Evolutionary conservation across 2,113 vertebrate species (phyloP).

Genomic region (Acanthisitta chloris): DNA sequence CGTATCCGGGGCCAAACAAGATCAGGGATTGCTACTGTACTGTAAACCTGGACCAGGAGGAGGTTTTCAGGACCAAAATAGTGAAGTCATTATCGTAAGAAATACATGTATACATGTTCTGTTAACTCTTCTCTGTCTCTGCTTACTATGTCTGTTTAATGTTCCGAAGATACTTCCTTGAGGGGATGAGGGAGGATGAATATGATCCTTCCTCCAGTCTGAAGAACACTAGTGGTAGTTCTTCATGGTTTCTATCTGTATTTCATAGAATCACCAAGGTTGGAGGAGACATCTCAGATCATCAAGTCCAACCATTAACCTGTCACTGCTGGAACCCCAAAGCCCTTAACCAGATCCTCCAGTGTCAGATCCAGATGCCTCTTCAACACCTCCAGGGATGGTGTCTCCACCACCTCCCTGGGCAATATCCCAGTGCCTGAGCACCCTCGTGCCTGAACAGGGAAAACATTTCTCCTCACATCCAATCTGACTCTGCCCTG

Average conservation of each 20-base stretch:
- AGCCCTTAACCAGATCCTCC: too few species aligned
- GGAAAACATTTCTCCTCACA: too few species aligned
- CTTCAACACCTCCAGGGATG: too few species aligned
- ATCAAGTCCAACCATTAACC: too few species aligned
- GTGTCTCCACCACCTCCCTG: too few species aligned
- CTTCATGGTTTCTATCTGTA: background rate
- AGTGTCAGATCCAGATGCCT: too few species aligned
- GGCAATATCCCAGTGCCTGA: too few species aligned
- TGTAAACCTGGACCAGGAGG: slow-evolving; percentile 98
- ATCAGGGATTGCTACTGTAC: slow-evolving; percentile 99
- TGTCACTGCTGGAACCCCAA: too few species aligned
- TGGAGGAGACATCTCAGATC: too few species aligned
- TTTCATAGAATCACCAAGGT: too few species aligned
- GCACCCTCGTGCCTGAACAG: too few species aligned
- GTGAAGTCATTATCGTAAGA: slow-evolving; percentile 89
- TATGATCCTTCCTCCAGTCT: background rate
- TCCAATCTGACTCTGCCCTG: too few species aligned
- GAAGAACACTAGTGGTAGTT: background rate
- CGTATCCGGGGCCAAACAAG: slow-evolving; percentile 93
- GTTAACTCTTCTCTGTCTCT: background rate
- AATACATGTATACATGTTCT: background rate
- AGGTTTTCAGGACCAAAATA: slow-evolving; percentile 98
- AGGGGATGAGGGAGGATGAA: background rate
- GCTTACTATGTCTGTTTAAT: background rate
- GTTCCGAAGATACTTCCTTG: background rate